Percentiles rank a stretch among this genome's conserved stretches.
Conservation (phyloP, 2,888 invertebrate species). For the Loripinus fragilis region DNA sequence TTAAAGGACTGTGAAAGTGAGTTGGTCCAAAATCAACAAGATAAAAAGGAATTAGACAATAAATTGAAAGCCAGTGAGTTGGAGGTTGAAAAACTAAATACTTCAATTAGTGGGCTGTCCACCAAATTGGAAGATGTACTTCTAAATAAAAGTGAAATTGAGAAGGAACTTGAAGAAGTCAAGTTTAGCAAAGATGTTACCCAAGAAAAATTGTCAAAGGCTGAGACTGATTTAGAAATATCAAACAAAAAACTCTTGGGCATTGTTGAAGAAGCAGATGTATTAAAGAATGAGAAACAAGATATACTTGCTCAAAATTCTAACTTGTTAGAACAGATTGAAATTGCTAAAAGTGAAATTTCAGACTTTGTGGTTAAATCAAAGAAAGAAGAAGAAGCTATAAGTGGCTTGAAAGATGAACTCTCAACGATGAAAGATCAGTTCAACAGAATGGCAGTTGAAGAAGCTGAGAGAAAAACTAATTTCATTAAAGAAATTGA, state of each 20-base stretch:
- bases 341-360: background rate
- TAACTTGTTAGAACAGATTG: constrained; percentile 12
- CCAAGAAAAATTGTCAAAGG: constrained; percentile 33
- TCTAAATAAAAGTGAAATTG: constrained; percentile 19
- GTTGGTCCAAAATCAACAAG: constrained; percentile 20
- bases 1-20: constrained; percentile 23
- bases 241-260: constrained; percentile 44
- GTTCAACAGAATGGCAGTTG: constrained; percentile 3
- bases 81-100: constrained; percentile 44
- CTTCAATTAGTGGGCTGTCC: constrained; percentile 31
- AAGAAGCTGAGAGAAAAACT: constrained; percentile 7
- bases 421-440: constrained; percentile 23
- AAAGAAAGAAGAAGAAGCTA: background rate
- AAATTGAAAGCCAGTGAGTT: constrained; percentile 34
- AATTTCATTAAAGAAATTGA: constrained; percentile 13
- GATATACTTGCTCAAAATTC: constrained; percentile 17
- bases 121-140: constrained; percentile 23
- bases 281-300: constrained; percentile 31
- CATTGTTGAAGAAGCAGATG: constrained; percentile 29
- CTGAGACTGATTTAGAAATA: constrained; percentile 37
- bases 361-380: background rate
- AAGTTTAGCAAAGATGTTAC: constrained; percentile 39
- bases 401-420: constrained; percentile 8
- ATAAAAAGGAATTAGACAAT: constrained; percentile 53
- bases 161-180: constrained; percentile 43